phyloP scores from a whole-genome alignment of 2,113 vertebrate species.

The Argyrosomus japonicus region DNA sequence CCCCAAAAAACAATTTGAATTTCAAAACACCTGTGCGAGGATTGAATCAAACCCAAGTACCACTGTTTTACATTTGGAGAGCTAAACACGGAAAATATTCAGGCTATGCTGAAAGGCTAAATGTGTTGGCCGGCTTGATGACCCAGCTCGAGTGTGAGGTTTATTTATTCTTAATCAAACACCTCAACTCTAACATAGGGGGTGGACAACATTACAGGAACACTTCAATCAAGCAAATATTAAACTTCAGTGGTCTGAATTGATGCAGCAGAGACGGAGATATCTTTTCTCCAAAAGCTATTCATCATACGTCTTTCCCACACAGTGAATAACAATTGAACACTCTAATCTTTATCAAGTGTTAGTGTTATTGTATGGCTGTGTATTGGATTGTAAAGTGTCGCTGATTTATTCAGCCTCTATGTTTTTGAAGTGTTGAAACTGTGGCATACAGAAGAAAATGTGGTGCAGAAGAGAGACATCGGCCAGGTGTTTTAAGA shows the following conservation, averaged over 20 bases:
- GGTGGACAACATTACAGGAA: neutral
- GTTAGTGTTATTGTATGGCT: neutral
- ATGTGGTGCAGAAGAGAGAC: neutral
- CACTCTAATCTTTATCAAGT: neutral
- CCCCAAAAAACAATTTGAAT: conserved; percentile 31
- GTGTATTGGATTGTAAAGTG: neutral
- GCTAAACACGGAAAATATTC: conserved; percentile 8
- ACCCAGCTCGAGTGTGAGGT: neutral
- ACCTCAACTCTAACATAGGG: neutral
- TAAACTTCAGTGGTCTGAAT: neutral
- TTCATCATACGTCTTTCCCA: neutral
- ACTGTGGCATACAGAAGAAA: neutral
- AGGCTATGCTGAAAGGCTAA: neutral
- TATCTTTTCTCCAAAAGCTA: neutral
- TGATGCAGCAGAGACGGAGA: neutral
- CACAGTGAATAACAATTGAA: neutral
- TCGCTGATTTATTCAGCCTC: neutral
- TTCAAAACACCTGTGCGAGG: conserved; percentile 23
- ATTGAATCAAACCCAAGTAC: neutral
- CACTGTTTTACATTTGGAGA: conserved; percentile 27
- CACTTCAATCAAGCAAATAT: neutral
- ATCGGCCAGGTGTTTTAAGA: neutral
- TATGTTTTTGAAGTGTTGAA: neutral
- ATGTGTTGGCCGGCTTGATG: neutral
- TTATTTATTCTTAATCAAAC: conserved; percentile 43